Evolutionary conservation across 2,888 invertebrate genomes (phyloP), one percentile per base, ranked within the genome.

Genomic region (Bursaphelenchus okinawaensis): DNA sequence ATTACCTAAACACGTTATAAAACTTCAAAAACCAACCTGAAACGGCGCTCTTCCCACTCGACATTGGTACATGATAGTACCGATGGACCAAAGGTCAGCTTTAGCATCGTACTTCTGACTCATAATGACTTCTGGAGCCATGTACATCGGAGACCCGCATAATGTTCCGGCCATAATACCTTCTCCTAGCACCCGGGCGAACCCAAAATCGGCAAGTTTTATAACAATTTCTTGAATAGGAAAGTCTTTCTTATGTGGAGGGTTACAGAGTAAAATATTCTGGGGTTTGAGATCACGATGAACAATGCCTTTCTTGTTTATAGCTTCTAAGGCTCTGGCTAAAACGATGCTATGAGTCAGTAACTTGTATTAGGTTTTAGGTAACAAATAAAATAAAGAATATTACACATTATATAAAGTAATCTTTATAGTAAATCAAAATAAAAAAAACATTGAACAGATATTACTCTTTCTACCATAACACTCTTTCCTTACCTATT

Each of bases 141-240:
- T 98, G 84, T 98, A 98, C 98, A 98, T 98, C 16, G 98, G 98
- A 56, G 96, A 98, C 55, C 98, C 98, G 85, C 98, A 98, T 52
- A 99, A 87, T 29, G 98, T 98, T 69, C 94, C 96, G 63, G 98
- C 98, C 98, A 98, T 99, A 63, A 93, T 94, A 70, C 98, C 98
- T 84, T 96, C 96, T 85, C 92, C 91, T 55, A 99, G 87, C 85
- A 98, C 96, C 83, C 98, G 88, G 62, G 98, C 98, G 86, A 98
- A 98, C 59, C 98, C 98, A 87, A 99, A 98, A 87, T 98, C 98
- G 91, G 84, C 77, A 86, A 93, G 92, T 92, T 98, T 98, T 62
- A 98, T 88, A 68, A 89, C 90, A 75, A 95, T 93, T 84, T 94
- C 91, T 77, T 89, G 88, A 9, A 91, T 90, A 64, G 89, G 88